phyloP scores from a whole-genome alignment of 2,113 vertebrate genomes.

The Petrocephalus microphthalmus region DNA sequence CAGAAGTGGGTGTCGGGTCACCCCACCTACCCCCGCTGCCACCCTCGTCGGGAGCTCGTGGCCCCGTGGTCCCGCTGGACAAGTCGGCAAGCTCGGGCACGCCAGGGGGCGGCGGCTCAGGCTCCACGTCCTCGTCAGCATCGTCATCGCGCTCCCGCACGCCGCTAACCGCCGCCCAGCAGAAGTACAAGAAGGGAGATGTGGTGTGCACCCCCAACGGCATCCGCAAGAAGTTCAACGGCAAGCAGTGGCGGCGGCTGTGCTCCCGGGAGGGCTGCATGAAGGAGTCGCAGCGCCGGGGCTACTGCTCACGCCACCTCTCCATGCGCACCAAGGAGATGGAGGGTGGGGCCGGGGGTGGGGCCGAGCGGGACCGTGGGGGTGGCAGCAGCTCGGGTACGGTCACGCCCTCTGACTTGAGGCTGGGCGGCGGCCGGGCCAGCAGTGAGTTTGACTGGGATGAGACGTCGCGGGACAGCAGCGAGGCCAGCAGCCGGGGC shows the following conservation, averaged over 20 bases:
- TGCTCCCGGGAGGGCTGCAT: constrained; percentile 87
- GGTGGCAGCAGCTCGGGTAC: constrained; percentile 67
- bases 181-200: constrained; percentile 87
- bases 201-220: constrained; percentile 87
- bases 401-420: constrained; percentile 61
- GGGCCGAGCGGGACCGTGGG: constrained; percentile 61
- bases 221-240: constrained; percentile 88
- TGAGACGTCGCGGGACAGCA: constrained; percentile 75
- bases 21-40: constrained; percentile 50
- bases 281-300: constrained; percentile 86
- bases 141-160: constrained; percentile 72
- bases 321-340: constrained; percentile 91
- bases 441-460: constrained; percentile 87
- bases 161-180: constrained; percentile 72
- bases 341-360: constrained; percentile 72
- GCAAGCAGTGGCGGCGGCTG: constrained; percentile 87
- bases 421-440: constrained; percentile 44
- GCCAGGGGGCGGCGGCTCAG: constrained; percentile 46
- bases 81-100: constrained; percentile 50
- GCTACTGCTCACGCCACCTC: constrained; percentile 84
- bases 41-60: constrained; percentile 45
- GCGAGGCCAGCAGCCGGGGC: constrained; percentile 76
- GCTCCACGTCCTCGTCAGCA: constrained; percentile 53
- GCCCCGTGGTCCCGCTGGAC: constrained; percentile 44
- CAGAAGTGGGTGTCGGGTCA: constrained; percentile 51